Conservation (phyloP, 2,113 vertebrate genomes). For the Sialia sialis region DNA sequence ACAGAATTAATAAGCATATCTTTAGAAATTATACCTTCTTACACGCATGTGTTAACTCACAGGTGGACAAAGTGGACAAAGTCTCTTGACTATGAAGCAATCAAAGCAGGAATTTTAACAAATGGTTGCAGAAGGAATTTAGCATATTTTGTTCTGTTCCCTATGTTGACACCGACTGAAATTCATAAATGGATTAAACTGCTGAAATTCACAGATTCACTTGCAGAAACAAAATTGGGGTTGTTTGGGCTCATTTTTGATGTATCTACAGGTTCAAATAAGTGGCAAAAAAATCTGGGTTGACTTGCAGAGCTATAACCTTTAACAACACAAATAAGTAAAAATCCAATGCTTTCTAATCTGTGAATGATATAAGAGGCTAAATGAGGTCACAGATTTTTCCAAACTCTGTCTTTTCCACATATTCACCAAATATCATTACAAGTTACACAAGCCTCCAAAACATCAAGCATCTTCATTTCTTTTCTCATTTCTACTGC, state of each 20-base stretch:
- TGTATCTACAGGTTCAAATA: fast-evolving
- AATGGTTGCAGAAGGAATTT: neutral
- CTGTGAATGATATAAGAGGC: neutral
- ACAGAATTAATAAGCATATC: neutral
- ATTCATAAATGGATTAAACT: neutral
- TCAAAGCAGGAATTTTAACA: neutral
- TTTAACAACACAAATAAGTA: neutral
- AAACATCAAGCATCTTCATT: neutral
- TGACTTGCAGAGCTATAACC: neutral
- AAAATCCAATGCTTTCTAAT: neutral
- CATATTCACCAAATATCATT: neutral
- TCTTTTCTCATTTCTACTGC: neutral
- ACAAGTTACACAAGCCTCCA: neutral
- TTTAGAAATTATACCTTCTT: neutral
- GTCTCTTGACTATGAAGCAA: neutral
- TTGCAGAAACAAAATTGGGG: neutral
- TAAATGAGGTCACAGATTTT: neutral
- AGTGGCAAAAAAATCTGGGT: neutral
- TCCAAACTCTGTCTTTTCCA: neutral
- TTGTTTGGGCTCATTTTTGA: neutral
- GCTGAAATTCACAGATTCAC: neutral
- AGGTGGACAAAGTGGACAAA: neutral
- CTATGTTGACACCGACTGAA: neutral
- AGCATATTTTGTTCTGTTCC: neutral
- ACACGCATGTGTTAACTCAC: neutral